Base-by-base conservation (phyloP, 2,888 invertebrate genomes). In the Eristalis arbustorum region DNA sequence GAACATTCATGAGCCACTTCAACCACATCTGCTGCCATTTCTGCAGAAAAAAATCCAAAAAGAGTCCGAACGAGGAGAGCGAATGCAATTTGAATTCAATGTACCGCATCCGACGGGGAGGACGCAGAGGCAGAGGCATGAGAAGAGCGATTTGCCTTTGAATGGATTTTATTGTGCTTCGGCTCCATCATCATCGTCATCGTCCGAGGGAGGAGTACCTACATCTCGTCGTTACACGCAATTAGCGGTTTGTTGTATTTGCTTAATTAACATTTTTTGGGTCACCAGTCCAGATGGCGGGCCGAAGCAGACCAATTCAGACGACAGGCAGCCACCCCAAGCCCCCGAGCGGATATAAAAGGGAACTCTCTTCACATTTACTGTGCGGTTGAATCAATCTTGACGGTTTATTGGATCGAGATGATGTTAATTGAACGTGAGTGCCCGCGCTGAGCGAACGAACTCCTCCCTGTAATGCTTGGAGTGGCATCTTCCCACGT, bases 191-290 rank as follows among this genome's bases (percentile, higher is more conserved):
- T 1, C 25, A 25, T 25, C 25, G 25, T 1, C 25, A 25, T 25
- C 25, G 25, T 25, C 25, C 25, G 25, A 25, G 25, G 25, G 25
- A 25, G 25, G 25, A 25, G 25, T 25, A 25, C 25, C 1, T n/a
- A n/a, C n/a, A n/a, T n/a, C n/a, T 62, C 59, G 77, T 77, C 18
- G 59, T 59, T 61, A 68, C 85, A 85, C 74, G 85, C 77, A 85
- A 81, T 85, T 85, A 85, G 81, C 74, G 31, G 59, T 69, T 81
- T 81, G 23, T 59, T 73, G 64, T 67, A 85, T 81, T 85, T 74
- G 81, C 67, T 85, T 81, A 85, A 85, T 85, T 85, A 81, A 77
- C 18, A 71, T 75, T 84, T 82, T 79, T 85, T 85, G 77, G 85
- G 85, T 85, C 81, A 85, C 66, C 77, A 78, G 77, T 62, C 63